Base-by-base conservation (phyloP, 2,797 vertebrate species). In the Poeciliopsis presidionis region DNA sequence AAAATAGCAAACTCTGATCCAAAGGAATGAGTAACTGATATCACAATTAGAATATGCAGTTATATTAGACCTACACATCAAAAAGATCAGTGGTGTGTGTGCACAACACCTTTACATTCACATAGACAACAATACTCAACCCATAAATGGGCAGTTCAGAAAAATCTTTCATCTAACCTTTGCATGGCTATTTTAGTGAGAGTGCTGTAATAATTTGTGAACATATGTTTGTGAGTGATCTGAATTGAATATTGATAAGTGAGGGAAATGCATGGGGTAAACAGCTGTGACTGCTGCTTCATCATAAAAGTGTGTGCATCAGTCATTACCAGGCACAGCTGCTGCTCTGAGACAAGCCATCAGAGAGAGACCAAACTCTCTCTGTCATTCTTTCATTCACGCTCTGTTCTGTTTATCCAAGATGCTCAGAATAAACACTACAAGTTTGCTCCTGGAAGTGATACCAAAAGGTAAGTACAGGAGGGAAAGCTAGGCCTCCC, bases 171-270 rank as follows among this genome's bases (percentile, higher is more conserved):
- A 82, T 84, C 74, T 67, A 77, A 85, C 67, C 73, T 75, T 82
- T 83, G 80, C 49, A 86, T 73, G 78, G 51, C 76, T 77, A 75
- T 80, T 75, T 77, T 39, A 51, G 74, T 51, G 16, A 47, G 75
- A 51, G 72, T 74, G 61, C 57, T 70, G 73, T 53, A 63, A 78
- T 65, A 79, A 79, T 75, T 72, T 65, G 51, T 79, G 70, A 71
- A 74, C 39, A 65, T 72, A 70, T 77, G 22, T 83, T 78, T 78
- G 69, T 49, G 67, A 41, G 72, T 85, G 80, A 81, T 92, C 82
- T 86, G 91, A 90, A 92, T 89, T 92, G 91, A 94, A 93, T 93
- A 94, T 93, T 94, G 92, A 94, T 94, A 93, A 89, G 91, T 91
- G 90, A 93, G 72, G 87, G 84, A 22, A 83, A 90, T 73, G 75